Conservation (phyloP, 1,140 invertebrate species). For the Solen grandis region DNA sequence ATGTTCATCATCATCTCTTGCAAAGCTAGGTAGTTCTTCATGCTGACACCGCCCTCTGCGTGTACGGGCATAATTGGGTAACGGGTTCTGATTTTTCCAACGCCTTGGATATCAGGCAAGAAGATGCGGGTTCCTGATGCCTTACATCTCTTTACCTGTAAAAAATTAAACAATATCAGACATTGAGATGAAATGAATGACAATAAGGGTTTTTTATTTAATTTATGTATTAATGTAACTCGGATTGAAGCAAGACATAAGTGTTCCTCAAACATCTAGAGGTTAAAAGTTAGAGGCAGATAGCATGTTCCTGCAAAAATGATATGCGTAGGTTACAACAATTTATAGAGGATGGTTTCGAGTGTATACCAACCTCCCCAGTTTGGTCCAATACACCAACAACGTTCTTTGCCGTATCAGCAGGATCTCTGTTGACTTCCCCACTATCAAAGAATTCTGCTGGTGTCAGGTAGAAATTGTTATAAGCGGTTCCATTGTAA, state of each 20-base stretch:
- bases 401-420: conserved; percentile 33
- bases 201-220: no score
- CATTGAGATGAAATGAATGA: no score
- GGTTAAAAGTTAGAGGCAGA: no score
- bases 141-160: conserved; percentile 45
- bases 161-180: neutral
- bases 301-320: no score
- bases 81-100: conserved; percentile 65
- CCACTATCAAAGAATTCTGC: conserved; percentile 62
- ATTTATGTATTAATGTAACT: no score
- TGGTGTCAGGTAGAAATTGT: conserved; percentile 64
- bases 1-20: conserved; percentile 68
- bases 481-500: conserved; percentile 64
- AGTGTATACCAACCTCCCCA: conserved; percentile 21
- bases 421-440: conserved; percentile 35
- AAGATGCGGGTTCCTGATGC: conserved; percentile 66
- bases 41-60: conserved; percentile 64
- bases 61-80: conserved; percentile 74
- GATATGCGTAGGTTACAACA: no score
- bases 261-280: no score
- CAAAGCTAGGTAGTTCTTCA: conserved; percentile 71
- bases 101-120: conserved; percentile 64
- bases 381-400: conserved; percentile 61
- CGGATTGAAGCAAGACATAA: no score
- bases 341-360: neutral